phyloP scores from a whole-genome alignment of 2,888 invertebrate species.

The Eristalis intricaria region DNA sequence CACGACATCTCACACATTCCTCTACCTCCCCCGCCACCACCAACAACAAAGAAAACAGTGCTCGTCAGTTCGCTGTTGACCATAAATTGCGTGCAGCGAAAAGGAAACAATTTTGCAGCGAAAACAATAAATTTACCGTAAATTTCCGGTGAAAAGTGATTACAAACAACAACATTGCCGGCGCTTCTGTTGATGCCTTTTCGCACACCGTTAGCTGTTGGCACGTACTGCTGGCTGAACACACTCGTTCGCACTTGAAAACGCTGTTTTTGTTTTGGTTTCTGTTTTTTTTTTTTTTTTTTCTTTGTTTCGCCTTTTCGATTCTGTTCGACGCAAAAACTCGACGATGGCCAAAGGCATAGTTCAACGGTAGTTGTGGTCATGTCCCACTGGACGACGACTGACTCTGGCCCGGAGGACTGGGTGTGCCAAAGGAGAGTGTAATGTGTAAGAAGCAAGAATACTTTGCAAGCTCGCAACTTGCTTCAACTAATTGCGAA shows the following conservation, averaged over 20 bases:
- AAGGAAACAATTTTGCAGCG: constrained; percentile 66
- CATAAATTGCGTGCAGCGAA: constrained; percentile 59
- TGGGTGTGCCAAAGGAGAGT: not conserved
- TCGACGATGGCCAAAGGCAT: constrained; percentile 61
- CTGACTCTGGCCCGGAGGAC: not conserved
- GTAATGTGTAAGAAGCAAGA: not conserved
- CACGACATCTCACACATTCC: not conserved
- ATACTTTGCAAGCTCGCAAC: not conserved
- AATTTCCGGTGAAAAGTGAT: constrained; percentile 71
- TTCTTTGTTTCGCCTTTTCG: not conserved
- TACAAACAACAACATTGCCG: constrained; percentile 63
- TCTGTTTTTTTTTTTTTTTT: not conserved
- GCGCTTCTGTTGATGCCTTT: constrained; percentile 7
- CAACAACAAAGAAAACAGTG: constrained; percentile 6
- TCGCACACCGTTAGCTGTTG: constrained; percentile 38
- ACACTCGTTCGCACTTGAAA: constrained; percentile 45
- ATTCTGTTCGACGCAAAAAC: constrained; percentile 43
- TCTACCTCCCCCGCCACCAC: not conserved
- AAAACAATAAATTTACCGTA: constrained; percentile 71
- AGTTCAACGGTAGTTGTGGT: constrained; percentile 21
- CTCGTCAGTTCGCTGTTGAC: constrained; percentile 35
- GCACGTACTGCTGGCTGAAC: constrained; percentile 28
- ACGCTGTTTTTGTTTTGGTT: constrained; percentile 19
- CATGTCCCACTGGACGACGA: not conserved
- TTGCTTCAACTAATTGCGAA: constrained; percentile 25